phyloP scores from a whole-genome alignment of 1,140 invertebrate species.

The Drosophila erecta region DNA sequence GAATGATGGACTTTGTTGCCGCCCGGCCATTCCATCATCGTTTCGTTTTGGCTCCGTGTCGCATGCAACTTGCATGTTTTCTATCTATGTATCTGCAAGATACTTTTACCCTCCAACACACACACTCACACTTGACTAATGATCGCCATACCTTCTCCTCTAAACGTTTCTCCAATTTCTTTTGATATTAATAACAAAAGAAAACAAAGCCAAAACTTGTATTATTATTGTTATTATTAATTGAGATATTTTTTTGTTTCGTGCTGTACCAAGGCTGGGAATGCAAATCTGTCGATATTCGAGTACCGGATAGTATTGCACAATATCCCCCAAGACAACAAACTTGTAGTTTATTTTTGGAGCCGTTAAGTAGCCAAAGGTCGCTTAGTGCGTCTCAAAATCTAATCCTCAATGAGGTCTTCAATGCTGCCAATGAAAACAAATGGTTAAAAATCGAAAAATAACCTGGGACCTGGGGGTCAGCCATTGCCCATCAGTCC shows the following conservation, averaged over 20 bases:
- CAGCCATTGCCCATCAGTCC: constrained; percentile 31
- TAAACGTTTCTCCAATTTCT: constrained; percentile 75
- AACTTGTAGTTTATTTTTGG: constrained; percentile 74
- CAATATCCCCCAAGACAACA: constrained; percentile 49
- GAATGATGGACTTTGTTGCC: constrained; percentile 82
- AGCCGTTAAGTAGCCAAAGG: constrained; percentile 83
- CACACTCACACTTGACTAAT: constrained; percentile 65
- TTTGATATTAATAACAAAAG: constrained; percentile 64
- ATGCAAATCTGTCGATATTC: constrained; percentile 38
- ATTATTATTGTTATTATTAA: constrained; percentile 61
- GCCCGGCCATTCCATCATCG: constrained; percentile 56
- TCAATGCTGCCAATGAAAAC: constrained; percentile 63
- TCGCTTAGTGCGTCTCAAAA: constrained; percentile 56
- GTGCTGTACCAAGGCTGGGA: constrained; percentile 34
- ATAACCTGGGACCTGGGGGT: constrained; percentile 56
- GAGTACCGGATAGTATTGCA: constrained; percentile 46
- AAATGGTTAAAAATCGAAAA: constrained; percentile 16
- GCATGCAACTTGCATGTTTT: constrained; percentile 72
- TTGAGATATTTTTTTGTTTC: constrained; percentile 27
- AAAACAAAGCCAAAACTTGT: constrained; percentile 18
- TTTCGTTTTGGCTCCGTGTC: constrained; percentile 55
- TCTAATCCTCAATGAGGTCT: constrained; percentile 75
- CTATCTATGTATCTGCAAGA: constrained; percentile 78
- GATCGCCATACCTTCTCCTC: constrained; percentile 47
- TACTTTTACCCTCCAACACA: constrained; percentile 68